Conservation (phyloP, 2,888 invertebrate species). For the Folsomia candida region DNA sequence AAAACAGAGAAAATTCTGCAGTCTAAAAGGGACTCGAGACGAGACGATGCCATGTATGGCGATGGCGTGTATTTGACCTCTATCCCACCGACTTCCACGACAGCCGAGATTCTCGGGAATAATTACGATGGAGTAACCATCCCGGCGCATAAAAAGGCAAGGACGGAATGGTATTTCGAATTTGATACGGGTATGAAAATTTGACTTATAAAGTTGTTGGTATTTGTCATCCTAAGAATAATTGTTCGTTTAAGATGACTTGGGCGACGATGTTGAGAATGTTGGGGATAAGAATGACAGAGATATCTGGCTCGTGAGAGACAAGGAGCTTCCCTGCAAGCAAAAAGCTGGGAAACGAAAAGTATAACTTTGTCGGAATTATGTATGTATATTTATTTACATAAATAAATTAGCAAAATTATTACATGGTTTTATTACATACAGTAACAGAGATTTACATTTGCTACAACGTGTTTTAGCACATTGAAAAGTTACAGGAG, state of each 20-base stretch:
- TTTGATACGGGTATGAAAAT: neutral
- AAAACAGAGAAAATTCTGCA: neutral
- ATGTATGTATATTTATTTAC: too few relatives aligned
- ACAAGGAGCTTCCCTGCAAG: neutral
- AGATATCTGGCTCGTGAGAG: neutral
- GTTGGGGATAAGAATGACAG: too few relatives aligned
- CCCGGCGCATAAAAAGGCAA: neutral
- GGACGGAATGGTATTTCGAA: constrained; percentile 10
- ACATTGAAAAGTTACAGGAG: too few relatives aligned
- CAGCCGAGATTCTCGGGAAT: constrained; percentile 2
- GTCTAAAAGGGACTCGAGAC: neutral
- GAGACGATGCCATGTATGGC: constrained; percentile 5
- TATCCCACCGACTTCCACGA: neutral
- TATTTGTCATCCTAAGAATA: neutral
- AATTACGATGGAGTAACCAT: constrained; percentile 1
- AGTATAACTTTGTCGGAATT: too few relatives aligned
- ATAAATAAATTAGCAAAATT: too few relatives aligned
- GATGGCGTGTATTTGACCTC: constrained; percentile 3
- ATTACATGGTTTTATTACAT: too few relatives aligned
- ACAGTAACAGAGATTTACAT: too few relatives aligned
- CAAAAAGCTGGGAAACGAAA: neutral
- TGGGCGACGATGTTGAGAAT: neutral
- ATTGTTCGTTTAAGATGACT: neutral
- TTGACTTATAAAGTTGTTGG: too few relatives aligned
- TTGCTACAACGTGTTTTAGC: too few relatives aligned